Conservation (phyloP, 2,797 vertebrate species). For the Synaphobranchus kaupii region DNA sequence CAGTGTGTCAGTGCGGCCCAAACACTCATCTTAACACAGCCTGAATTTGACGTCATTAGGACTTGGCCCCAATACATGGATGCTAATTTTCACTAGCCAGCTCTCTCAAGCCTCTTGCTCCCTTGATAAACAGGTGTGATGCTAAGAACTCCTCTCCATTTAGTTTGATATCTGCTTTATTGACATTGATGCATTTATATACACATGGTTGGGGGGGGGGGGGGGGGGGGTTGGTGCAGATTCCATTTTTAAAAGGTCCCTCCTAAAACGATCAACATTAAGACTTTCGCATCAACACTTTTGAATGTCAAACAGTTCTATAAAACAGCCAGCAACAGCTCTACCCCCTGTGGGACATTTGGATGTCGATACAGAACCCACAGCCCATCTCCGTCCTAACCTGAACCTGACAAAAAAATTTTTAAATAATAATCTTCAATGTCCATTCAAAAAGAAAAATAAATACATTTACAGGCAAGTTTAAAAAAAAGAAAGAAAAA, state of each 20-base stretch:
- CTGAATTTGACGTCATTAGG: background rate
- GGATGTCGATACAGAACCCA: conserved; percentile 35
- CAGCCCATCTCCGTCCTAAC: background rate
- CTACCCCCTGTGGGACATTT: conserved; percentile 28
- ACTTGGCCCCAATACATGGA: background rate
- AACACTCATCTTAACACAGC: background rate
- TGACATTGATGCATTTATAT: background rate
- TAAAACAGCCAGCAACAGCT: conserved; percentile 31
- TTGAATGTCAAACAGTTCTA: conserved; percentile 32
- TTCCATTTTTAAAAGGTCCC: conserved; percentile 43
- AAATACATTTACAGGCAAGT: conserved; percentile 28
- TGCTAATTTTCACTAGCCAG: background rate
- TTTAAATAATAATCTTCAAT: conserved; percentile 34
- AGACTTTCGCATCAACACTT: conserved; percentile 48
- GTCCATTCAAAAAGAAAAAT: conserved; percentile 32
- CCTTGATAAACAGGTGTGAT: conserved; percentile 1
- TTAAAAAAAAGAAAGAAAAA: background rate
- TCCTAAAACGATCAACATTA: conserved; percentile 53
- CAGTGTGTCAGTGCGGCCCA: background rate
- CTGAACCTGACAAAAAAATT: conserved; percentile 55
- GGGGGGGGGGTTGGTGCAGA: background rate
- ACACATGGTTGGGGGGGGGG: background rate
- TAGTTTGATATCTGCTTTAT: background rate
- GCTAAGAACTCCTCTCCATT: conserved; percentile 6
- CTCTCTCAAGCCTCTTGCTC: background rate